Evolutionary conservation across 1,140 invertebrate species (phyloP).

Genomic region (Lepidurus packardi): DNA sequence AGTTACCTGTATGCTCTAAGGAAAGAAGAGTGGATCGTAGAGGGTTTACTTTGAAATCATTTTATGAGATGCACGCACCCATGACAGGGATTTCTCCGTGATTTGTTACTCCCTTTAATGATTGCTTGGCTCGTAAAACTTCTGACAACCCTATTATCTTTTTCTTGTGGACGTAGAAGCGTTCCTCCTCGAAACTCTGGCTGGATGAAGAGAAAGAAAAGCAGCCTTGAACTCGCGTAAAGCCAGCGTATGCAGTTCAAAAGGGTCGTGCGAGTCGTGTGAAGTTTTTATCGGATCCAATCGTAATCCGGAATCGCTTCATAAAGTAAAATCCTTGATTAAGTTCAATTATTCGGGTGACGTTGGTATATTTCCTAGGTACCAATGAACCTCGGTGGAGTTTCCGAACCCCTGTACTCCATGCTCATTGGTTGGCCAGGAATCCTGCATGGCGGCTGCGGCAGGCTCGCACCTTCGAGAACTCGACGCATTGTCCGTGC

Average conservation of each 20-base stretch:
- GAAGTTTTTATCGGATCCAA: too few relatives aligned
- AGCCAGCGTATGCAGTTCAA: too few relatives aligned
- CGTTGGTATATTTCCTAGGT: neutral
- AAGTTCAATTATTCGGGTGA: neutral
- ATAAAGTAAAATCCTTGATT: conserved; percentile 12
- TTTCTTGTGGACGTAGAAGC: neutral
- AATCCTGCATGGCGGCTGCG: conserved; percentile 20
- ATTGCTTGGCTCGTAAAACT: neutral
- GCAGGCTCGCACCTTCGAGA: conserved; percentile 10
- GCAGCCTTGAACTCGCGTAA: neutral
- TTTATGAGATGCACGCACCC: conserved; percentile 2
- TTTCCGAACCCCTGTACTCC: neutral
- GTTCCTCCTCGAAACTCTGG: neutral
- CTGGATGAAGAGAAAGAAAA: neutral
- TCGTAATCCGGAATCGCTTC: neutral
- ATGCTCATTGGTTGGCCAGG: conserved; percentile 3
- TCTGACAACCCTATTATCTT: conserved; percentile 15
- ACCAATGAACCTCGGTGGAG: conserved; percentile 1
- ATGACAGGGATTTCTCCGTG: conserved; percentile 6
- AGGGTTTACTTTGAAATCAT: neutral
- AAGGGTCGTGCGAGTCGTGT: too few relatives aligned
- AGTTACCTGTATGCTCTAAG: neutral
- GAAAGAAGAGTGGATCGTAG: neutral
- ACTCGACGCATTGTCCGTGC: conserved; percentile 11
- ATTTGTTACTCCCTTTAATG: neutral